Conservation (phyloP, 2,797 vertebrate species). For the Acestrorhynchus altus region DNA sequence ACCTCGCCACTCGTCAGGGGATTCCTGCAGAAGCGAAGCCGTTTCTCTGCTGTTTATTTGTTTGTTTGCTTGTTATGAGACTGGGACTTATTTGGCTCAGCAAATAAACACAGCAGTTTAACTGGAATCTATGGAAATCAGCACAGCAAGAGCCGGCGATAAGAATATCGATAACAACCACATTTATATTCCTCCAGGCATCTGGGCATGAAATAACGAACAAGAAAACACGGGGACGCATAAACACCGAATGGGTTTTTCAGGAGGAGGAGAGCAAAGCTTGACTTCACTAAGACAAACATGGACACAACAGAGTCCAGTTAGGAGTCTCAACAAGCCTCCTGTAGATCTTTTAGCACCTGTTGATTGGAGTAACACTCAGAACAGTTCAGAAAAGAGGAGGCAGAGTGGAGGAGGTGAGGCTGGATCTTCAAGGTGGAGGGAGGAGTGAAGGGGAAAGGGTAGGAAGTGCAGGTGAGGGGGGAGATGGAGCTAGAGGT, state of each 20-base stretch:
- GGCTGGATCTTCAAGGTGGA: too few species aligned
- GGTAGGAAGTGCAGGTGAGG: too few species aligned
- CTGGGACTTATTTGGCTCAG: slow-evolving; percentile 31
- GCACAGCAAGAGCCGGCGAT: slow-evolving; percentile 9
- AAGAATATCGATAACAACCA: slow-evolving; percentile 16
- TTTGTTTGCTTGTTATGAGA: slow-evolving; percentile 46
- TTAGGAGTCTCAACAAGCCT: too few species aligned
- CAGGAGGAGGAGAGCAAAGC: neutral
- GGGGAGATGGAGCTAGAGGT: too few species aligned
- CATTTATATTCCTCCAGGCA: slow-evolving; percentile 14
- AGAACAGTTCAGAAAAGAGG: too few species aligned
- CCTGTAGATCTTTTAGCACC: too few species aligned
- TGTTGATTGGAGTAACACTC: too few species aligned
- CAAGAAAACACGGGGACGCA: slow-evolving; percentile 26
- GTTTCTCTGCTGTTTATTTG: slow-evolving; percentile 29
- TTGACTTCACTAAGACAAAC: too few species aligned
- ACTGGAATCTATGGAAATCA: slow-evolving; percentile 30
- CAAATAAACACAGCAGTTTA: slow-evolving; percentile 30
- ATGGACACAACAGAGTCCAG: neutral
- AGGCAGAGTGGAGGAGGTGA: too few species aligned
- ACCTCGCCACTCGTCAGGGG: slow-evolving; percentile 21
- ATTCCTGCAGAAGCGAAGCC: slow-evolving; percentile 18
- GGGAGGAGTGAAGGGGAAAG: too few species aligned
- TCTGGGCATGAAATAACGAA: slow-evolving; percentile 38
- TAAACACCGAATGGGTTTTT: neutral